Evolutionary conservation across 2,888 invertebrate species (phyloP).

Genomic region (Prionchulus punctatus): DNA sequence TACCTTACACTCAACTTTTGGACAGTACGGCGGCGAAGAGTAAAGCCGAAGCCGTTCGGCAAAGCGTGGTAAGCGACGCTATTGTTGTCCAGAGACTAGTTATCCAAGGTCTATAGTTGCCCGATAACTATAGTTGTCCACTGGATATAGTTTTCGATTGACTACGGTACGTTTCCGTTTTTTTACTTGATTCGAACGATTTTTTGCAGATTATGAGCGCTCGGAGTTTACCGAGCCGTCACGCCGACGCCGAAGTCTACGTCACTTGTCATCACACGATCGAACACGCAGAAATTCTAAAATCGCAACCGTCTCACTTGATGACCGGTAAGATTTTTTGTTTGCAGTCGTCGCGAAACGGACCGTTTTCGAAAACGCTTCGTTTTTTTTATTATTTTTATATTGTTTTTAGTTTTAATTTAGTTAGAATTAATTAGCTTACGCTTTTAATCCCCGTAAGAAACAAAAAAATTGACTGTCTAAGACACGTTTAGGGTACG

Average conservation of each 20-base stretch:
- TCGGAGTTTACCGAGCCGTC: constrained; percentile 6
- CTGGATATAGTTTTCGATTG: not conserved
- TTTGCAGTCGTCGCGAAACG: too few species aligned
- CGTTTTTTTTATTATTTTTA: too few species aligned
- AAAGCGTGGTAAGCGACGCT: constrained; percentile 42
- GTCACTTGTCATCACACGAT: constrained; percentile 18
- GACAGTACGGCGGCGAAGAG: constrained; percentile 68
- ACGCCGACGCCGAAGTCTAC: constrained; percentile 8
- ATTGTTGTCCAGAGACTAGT: too few species aligned
- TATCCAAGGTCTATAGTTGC: too few species aligned
- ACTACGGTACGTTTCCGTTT: not conserved
- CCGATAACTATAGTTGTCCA: too few species aligned
- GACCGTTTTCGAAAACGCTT: too few species aligned
- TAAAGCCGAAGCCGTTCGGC: constrained; percentile 60
- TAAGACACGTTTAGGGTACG: too few species aligned
- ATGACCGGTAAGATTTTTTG: constrained; percentile 1
- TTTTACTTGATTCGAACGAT: not conserved
- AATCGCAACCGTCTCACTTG: not conserved
- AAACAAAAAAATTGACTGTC: too few species aligned
- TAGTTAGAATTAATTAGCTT: too few species aligned
- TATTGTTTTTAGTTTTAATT: too few species aligned
- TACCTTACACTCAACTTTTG: constrained; percentile 67
- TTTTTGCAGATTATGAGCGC: constrained; percentile 9
- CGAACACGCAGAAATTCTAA: constrained; percentile 19
- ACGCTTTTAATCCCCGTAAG: too few species aligned